Evolutionary conservation across 2,797 vertebrate species (phyloP).

Genomic region (Anabacerthia variegaticeps): DNA sequence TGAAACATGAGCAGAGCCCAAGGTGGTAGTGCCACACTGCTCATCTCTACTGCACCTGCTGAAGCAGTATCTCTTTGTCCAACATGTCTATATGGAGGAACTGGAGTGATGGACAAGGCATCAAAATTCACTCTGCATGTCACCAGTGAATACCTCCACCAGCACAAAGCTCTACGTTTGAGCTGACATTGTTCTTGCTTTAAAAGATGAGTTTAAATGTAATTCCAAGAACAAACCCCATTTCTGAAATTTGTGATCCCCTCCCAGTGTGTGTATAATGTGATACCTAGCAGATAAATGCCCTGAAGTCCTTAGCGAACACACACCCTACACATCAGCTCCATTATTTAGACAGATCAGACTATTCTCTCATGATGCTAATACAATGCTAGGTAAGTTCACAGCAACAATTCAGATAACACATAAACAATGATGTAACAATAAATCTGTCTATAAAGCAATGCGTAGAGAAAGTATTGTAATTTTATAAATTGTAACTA

Average conservation of each 20-base stretch:
- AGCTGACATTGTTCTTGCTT: background rate
- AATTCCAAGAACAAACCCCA: background rate
- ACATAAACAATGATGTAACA: background rate
- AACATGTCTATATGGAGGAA: background rate
- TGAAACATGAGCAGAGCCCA: rapidly evolving
- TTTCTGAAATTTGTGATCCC: background rate
- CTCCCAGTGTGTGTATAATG: background rate
- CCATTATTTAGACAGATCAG: background rate
- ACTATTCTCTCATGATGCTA: background rate
- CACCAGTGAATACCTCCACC: background rate
- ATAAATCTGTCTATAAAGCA: background rate
- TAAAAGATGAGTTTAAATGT: constrained; percentile 27
- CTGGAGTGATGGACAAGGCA: background rate
- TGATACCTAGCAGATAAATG: background rate
- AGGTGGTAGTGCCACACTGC: background rate
- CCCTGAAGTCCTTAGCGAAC: background rate
- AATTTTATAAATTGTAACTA: background rate
- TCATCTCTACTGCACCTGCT: background rate
- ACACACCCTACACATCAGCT: background rate
- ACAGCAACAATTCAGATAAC: background rate
- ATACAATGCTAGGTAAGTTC: background rate
- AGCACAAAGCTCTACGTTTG: background rate
- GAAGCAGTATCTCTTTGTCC: background rate
- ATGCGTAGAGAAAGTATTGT: background rate
- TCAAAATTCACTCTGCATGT: background rate